phyloP scores from a whole-genome alignment of 2,113 vertebrate species.

The Lagopus leucura region DNA sequence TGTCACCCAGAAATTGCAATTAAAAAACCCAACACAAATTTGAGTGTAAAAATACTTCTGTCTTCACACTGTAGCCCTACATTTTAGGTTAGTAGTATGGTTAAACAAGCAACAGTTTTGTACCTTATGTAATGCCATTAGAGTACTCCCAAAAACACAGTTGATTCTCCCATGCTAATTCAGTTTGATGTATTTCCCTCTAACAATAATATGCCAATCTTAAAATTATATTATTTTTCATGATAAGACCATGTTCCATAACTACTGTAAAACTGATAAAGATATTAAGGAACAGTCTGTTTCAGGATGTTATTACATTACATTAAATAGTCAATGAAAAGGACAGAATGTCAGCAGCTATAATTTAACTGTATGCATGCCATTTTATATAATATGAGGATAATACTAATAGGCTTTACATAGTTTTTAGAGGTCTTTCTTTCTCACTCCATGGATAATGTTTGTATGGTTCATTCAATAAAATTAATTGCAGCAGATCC shows the following conservation, averaged over 20 bases:
- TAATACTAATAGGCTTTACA: not conserved
- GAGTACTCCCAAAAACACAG: not conserved
- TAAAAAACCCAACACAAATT: not conserved
- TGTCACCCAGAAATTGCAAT: not conserved
- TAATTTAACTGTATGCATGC: not conserved
- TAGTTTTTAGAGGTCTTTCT: not conserved
- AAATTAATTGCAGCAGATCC: not conserved
- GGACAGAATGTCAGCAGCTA: not conserved
- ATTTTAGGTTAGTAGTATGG: not conserved
- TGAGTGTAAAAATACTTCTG: not conserved
- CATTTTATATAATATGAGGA: not conserved
- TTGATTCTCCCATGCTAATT: not conserved
- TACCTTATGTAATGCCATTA: not conserved
- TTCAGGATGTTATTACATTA: not conserved
- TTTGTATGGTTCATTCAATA: not conserved
- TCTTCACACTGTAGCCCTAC: not conserved
- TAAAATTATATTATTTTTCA: constrained; percentile 14
- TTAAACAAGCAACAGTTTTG: not conserved
- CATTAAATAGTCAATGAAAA: not conserved
- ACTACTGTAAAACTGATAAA: not conserved
- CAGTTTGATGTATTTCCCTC: not conserved
- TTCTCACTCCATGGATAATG: not conserved
- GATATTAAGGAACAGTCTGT: not conserved
- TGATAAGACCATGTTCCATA: not conserved
- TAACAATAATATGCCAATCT: not conserved